These are phyloP conservation scores for Actinia tenebrosa DNA, from an alignment of 64 coral and sea anemone species.

Conservation along the genomic window DNA sequence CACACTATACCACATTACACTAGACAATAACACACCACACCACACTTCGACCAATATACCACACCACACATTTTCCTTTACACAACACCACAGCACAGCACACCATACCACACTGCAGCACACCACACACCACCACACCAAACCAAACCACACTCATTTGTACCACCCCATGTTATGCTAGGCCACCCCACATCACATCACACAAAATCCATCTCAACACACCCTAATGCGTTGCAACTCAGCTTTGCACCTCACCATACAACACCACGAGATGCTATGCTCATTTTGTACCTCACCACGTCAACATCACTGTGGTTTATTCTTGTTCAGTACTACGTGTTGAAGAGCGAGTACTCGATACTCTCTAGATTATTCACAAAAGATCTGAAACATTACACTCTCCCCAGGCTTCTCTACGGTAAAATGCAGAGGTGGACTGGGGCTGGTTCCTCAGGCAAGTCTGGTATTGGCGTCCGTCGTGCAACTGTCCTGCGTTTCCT, in stretches of 20 bases:
- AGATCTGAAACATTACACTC: neutral
- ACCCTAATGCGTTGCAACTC: too few species aligned
- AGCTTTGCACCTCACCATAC: too few species aligned
- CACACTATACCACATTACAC: neutral
- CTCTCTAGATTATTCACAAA: too few species aligned
- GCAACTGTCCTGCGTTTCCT: constrained; percentile 71
- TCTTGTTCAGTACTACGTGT: too few species aligned
- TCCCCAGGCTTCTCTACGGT: constrained; percentile 72
- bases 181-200: too few species aligned
- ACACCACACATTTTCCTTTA: neutral
- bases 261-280: too few species aligned
- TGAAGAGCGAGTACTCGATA: too few species aligned
- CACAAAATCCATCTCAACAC: too few species aligned
- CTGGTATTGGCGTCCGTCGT: constrained; percentile 47
- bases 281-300: too few species aligned
- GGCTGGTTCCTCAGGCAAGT: constrained; percentile 65
- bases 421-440: constrained; percentile 95
- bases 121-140: neutral
- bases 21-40: neutral
- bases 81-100: neutral
- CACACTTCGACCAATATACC: neutral
- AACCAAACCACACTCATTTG: too few species aligned
- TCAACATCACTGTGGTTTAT: too few species aligned
- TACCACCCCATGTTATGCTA: too few species aligned
- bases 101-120: neutral